These are phyloP conservation scores for Helicoverpa zea DNA, from an alignment of 1,140 invertebrate species.

Conservation along the genomic window DNA sequence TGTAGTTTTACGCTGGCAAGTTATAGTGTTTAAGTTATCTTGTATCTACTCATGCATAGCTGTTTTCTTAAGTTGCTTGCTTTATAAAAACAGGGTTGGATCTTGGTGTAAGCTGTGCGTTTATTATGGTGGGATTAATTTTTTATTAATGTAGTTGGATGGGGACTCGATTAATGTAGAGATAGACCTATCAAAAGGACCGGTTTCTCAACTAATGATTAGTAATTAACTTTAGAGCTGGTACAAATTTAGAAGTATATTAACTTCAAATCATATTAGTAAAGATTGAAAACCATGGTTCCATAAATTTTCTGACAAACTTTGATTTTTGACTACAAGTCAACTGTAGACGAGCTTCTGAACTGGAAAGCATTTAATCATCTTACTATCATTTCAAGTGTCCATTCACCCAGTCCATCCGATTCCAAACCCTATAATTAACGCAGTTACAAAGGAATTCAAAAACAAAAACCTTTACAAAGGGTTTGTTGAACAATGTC, in stretches of 20 bases:
- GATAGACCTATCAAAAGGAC: no score
- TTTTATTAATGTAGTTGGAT: no score
- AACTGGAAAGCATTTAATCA: slow-evolving; percentile 1
- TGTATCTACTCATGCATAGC: background rate
- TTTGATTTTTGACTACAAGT: background rate
- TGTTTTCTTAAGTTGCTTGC: background rate
- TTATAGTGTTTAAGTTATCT: slow-evolving; percentile 32
- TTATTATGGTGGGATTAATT: no score
- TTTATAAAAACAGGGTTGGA: background rate
- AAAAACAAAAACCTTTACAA: slow-evolving; percentile 23
- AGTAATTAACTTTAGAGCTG: no score
- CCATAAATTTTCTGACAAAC: no score
- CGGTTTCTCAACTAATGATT: no score
- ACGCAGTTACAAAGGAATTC: slow-evolving; percentile 29
- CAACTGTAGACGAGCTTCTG: slow-evolving; percentile 2
- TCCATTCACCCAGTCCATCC: slow-evolving; percentile 25
- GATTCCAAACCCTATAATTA: slow-evolving; percentile 31
- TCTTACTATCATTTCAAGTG: slow-evolving; percentile 12
- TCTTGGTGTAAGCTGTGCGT: background rate
- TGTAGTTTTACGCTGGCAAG: slow-evolving; percentile 18
- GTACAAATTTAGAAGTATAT: no score
- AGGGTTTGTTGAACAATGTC: slow-evolving; percentile 29
- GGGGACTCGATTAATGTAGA: no score
- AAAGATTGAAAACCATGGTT: no score
- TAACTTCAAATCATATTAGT: no score